Evolutionary conservation across 2,888 invertebrate species (phyloP), one percentile per base, ranked within the genome.

Genomic region (Balanococcus diminutus): DNA sequence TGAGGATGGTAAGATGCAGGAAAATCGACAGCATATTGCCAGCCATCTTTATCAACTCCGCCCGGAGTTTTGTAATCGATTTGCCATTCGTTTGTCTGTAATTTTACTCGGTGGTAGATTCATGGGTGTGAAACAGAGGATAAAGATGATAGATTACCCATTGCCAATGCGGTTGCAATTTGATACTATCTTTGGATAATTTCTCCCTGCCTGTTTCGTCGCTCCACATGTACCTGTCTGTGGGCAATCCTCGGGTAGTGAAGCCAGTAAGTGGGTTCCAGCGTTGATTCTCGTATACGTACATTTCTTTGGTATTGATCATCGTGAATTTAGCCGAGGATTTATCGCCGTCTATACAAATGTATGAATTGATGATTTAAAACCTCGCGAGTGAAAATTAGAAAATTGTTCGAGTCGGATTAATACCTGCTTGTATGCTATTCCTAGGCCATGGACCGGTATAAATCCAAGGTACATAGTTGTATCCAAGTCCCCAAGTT

Each of bases 21-120:
- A 89, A 98, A 97, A 90, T 97, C 97, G 0, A 96, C 94, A 0
- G 97, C 97, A 90, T 97, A 98, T 89, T 98, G 98, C 98, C 98
- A 98, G 1, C 98, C 98, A 88, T 97, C 96, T 87, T 93, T 92
- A 90, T 98, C 97, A 0, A 96, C 96, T 1, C 97, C 97, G 0
- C 96, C 96, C 0, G 96, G 95, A 9, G 95, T 94, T 89, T 95
- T 95, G 89, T 95, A 97, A 90, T 98, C 98, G n/a, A 97, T 92
- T 90, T 94, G 93, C 98, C 98, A 98, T n/a, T 75, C 32, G 89
- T 97, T 97, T 0, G 96, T 95, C 32, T 32, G 28, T 11, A 75
- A 32, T 75, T 51, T 28, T 11, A 14, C 11, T 2, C 19, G n/a
- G 32, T 31, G n/a, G 11, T 56, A n/a, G 16, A 32, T 75, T 36